A percentile compares a stretch with the other conserved stretches of the same genome.
phyloP scores from a whole-genome alignment of 2,888 invertebrate genomes.

The Lasioglossum morio region DNA sequence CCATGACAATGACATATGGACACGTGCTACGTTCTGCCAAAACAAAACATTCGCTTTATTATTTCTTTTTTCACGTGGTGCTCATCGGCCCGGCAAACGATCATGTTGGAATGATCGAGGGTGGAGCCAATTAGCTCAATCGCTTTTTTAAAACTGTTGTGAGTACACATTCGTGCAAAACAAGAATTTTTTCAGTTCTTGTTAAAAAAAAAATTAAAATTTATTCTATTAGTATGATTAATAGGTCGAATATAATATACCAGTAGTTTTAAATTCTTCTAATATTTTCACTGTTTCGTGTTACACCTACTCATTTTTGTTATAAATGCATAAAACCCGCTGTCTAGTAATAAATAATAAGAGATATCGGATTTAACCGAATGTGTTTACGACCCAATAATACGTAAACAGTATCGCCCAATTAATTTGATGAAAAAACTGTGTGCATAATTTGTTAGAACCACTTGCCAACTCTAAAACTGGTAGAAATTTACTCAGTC shows the following conservation, averaged over 20 bases:
- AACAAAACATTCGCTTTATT: slow-evolving; percentile 1
- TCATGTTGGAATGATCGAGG: neutral
- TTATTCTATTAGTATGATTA: too few species aligned
- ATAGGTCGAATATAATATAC: too few species aligned
- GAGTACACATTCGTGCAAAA: neutral
- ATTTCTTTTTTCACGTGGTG: neutral
- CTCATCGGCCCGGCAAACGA: neutral
- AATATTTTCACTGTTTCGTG: too few species aligned
- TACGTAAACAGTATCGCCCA: neutral
- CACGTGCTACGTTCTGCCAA: neutral
- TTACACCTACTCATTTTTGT: too few species aligned
- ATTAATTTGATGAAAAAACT: neutral
- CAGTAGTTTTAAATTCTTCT: too few species aligned
- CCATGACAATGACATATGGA: neutral
- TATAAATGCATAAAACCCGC: too few species aligned
- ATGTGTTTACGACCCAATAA: neutral
- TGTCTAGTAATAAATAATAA: neutral
- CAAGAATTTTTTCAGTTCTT: neutral
- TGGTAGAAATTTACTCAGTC: neutral
- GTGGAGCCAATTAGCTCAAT: neutral
- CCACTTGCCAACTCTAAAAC: neutral
- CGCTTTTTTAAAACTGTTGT: neutral
- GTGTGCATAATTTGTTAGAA: neutral
- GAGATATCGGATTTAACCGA: neutral
- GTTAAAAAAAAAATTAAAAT: too few species aligned